These are phyloP conservation scores for Armadillidium nasatum DNA, from an alignment of 1,140 invertebrate genomes.

Conservation along the genomic window DNA sequence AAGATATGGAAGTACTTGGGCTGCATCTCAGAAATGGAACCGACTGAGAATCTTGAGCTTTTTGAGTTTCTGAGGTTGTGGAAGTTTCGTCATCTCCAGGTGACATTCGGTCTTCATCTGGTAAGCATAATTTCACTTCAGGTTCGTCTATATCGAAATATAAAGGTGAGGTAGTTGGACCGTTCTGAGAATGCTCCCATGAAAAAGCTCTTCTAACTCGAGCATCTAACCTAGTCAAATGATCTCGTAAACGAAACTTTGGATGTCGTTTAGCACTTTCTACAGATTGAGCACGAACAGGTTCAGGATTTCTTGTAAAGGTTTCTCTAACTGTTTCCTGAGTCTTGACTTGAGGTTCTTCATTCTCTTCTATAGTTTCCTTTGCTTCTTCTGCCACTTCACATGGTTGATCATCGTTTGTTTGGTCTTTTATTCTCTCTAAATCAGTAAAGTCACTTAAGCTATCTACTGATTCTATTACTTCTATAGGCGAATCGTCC, in stretches of 20 bases:
- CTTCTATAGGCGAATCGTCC: no score
- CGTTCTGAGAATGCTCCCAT: constrained; percentile 25
- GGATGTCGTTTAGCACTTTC: constrained; percentile 26
- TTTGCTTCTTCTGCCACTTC: neutral
- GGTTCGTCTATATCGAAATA: neutral
- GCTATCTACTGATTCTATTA: neutral
- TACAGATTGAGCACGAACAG: neutral
- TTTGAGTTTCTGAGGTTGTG: neutral
- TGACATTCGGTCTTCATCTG: neutral
- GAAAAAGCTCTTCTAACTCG: constrained; percentile 36
- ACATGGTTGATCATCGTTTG: neutral
- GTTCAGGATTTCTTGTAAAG: neutral
- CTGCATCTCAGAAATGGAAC: neutral
- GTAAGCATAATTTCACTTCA: neutral
- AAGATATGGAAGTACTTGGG: neutral
- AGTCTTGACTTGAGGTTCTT: neutral
- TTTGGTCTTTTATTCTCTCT: neutral
- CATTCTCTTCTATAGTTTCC: neutral
- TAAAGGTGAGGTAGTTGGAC: neutral
- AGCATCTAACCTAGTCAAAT: constrained; percentile 38
- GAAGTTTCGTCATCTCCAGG: neutral
- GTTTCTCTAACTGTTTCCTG: neutral
- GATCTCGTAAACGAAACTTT: constrained; percentile 28
- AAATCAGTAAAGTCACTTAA: neutral
- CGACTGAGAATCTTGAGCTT: neutral